Evolutionary conservation across 2,797 vertebrate genomes (phyloP).

Genomic region (Carcharodon carcharias): DNA sequence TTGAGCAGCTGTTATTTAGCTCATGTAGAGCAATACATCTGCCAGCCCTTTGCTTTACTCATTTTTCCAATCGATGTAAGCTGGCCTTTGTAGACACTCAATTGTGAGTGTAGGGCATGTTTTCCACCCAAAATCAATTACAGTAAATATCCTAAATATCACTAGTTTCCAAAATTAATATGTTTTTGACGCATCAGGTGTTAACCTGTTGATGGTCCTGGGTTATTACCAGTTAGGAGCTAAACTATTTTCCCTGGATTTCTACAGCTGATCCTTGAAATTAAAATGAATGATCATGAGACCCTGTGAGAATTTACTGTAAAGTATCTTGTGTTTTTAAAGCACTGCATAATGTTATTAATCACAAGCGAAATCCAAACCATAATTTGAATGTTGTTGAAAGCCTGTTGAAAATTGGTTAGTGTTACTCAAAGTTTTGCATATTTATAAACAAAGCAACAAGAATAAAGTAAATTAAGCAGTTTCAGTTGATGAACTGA

Average conservation of each 20-base stretch:
- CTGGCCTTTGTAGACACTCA: background rate
- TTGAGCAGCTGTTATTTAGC: background rate
- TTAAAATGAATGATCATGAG: background rate
- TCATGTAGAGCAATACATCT: background rate
- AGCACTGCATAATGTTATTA: background rate
- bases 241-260: background rate
- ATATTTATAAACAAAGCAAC: background rate
- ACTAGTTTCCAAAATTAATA: background rate
- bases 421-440: background rate
- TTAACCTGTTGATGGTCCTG: background rate
- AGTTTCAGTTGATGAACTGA: background rate
- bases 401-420: background rate
- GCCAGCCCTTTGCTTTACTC: background rate
- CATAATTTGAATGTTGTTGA: background rate
- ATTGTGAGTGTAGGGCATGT: background rate
- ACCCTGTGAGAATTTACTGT: background rate
- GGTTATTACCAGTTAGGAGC: no score
- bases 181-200: background rate
- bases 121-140: background rate
- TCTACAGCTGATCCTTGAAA: background rate
- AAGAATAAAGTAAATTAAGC: background rate
- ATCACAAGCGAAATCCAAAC: background rate
- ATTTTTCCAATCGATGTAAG: background rate
- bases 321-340: background rate
- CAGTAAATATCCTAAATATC: background rate